phyloP scores from a whole-genome alignment of 2,888 invertebrate genomes.

The Thymelicus lineola region DNA sequence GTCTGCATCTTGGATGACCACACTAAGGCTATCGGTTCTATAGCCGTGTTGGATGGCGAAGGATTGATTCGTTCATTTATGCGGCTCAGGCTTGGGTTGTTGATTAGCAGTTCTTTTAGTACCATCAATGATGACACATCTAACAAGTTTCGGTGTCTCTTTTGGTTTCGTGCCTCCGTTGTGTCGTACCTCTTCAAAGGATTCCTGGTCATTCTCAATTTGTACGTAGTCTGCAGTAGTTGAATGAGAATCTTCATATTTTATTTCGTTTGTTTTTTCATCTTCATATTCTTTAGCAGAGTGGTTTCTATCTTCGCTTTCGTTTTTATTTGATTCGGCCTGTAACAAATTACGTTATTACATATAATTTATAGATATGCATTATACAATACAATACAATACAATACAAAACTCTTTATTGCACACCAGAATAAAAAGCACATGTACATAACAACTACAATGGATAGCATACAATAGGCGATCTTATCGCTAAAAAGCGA shows the following conservation, averaged over 20 bases:
- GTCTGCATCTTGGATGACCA: slow-evolving; percentile 46
- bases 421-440: no score
- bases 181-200: not conserved
- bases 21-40: slow-evolving; percentile 28
- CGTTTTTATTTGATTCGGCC: not conserved
- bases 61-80: not conserved
- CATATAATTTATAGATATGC: no score
- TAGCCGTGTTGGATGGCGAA: not conserved
- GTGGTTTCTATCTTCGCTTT: not conserved
- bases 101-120: not conserved
- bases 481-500: no score
- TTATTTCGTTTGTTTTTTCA: not conserved
- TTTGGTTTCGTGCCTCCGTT: not conserved
- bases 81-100: not conserved
- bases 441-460: no score
- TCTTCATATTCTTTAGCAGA: not conserved
- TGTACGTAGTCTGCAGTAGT: not conserved
- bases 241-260: not conserved
- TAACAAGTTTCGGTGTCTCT: not conserved
- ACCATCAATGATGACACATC: not conserved
- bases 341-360: not conserved
- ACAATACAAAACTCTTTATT: no score
- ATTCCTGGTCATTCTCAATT: not conserved
- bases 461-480: no score
- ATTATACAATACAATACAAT: no score